Evolutionary conservation across 2,888 invertebrate species (phyloP), one percentile per base, ranked within the genome.

Genomic region (Coremacera marginata): DNA sequence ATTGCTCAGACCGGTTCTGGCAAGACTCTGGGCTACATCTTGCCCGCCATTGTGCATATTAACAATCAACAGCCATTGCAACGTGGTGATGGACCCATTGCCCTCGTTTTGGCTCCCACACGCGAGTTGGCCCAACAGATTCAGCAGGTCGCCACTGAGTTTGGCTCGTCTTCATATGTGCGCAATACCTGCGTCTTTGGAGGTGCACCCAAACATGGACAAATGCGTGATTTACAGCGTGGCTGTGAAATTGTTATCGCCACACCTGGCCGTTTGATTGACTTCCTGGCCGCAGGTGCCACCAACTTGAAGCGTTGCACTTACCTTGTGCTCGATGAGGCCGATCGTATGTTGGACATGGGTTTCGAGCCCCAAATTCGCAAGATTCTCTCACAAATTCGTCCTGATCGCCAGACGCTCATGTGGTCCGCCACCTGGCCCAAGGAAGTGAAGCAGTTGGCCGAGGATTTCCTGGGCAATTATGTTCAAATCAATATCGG

Each of bases 361-460:
- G 98, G 98, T 81, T 98, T 98, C 89, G 98, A 98, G 88, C 98
- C 98, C 9, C 98, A 98, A 89, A 98, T 98, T 81, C 92, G 97
- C 77, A 97, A 97, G 90, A 97, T 98, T 85, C 93, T 98, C 82
- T 95, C 96, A 87, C 97, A 98, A 90, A 96, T 98, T 84, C 92
- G 97, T 83, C 98, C 98, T 65, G 98, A 98, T 88, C 91, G 98
- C 85, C 99, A 99, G 89, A 97, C 97, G 7, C 92, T 98, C 74
- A 99, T 99, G 99, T 99, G 98, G 97, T 97, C 97, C 80, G 99
- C 99, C 0, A 99, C 99, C 27, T 99, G 99, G 99, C 99, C 99
- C 0, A 97, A 97, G 87, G 98, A 99, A 91, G 98, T 99, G 0
- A 93, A 95, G 83, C 94, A 94, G 83, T 90, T 99, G 81, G 99